Conservation (phyloP, 2,797 vertebrate genomes). For the Mormyrops attenuatus region DNA sequence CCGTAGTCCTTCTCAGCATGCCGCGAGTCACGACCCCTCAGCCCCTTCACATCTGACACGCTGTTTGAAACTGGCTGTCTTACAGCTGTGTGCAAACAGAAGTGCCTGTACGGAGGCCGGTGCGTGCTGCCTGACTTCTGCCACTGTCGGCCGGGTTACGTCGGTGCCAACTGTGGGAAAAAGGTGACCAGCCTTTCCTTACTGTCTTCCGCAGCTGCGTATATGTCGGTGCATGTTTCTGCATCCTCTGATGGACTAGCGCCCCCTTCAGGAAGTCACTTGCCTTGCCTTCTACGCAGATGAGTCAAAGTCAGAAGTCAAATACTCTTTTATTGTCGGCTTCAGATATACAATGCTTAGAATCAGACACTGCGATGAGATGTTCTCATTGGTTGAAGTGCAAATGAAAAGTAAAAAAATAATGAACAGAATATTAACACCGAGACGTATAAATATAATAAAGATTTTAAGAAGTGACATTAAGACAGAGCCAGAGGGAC, state of each 20-base stretch:
- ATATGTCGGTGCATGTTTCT: background rate
- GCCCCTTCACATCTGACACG: background rate
- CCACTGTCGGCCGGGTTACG: conserved; percentile 71
- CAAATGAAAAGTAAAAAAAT: background rate
- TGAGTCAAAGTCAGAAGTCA: background rate
- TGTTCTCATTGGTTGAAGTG: background rate
- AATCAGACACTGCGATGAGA: background rate
- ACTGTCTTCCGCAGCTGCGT: background rate
- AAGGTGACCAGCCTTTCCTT: conserved; percentile 51
- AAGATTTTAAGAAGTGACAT: background rate
- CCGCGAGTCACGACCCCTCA: background rate
- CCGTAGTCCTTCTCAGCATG: background rate
- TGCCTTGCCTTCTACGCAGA: background rate
- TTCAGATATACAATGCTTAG: background rate
- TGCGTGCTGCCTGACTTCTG: conserved; percentile 76
- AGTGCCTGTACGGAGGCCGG: conserved; percentile 75
- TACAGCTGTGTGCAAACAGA: conserved; percentile 72
- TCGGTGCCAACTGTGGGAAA: conserved; percentile 66
- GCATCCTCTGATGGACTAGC: background rate
- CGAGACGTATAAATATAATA: background rate
- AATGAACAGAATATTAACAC: background rate
- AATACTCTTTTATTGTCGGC: background rate
- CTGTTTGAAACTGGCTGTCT: conserved; percentile 24
- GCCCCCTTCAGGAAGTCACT: background rate
- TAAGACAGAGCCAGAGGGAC: background rate